Evolutionary conservation across 2,888 invertebrate species (phyloP), one percentile per base, ranked within the genome.

Genomic region (Linyphia triangularis): DNA sequence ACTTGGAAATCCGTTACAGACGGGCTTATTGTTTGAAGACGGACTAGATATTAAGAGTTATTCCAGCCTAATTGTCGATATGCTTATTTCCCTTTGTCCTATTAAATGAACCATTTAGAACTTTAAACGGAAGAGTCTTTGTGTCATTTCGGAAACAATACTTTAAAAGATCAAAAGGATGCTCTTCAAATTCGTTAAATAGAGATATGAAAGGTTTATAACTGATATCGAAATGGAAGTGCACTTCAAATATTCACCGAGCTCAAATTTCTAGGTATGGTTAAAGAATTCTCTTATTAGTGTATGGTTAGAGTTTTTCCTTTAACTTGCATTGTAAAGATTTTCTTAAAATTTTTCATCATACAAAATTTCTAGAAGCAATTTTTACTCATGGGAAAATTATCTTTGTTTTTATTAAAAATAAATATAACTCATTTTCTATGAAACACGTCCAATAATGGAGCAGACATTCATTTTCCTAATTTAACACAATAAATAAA

Each of bases 31-130:
- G 81, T 86, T 86, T 81, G 86, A 85, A 43, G 59, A 85, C 61
- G 73, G 59, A 19, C 28, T 7, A 57, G 43, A 81, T 81, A 83
- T 85, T 70, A 26, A 69, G 67, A 78, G 77, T 78, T 85, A 70
- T 70, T 75, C 75, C 37, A 24, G 57, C 37, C 81, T 81, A 86
- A 86, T 86, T 86, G 86, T 81, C 79, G 65, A 86, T 73, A 73
- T 86, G 81, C 75, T 86, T 73, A 81, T 75, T 81, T 86, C 86
- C 73, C 86, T 86, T 86, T 86, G 86, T 86, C 72, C 69, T 69
- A 85, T 85, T 85, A 85, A 78, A 85, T 57, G 63, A 65, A 28
- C 73, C 43, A 30, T 24, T 83, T 72, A 63, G 40, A 83, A 70
- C 75, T 84, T 84, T 75, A 75, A 84, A 63, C 22, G 61, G 37